Conservation (phyloP, 2,888 invertebrate species). For the Clitarchus hookeri region DNA sequence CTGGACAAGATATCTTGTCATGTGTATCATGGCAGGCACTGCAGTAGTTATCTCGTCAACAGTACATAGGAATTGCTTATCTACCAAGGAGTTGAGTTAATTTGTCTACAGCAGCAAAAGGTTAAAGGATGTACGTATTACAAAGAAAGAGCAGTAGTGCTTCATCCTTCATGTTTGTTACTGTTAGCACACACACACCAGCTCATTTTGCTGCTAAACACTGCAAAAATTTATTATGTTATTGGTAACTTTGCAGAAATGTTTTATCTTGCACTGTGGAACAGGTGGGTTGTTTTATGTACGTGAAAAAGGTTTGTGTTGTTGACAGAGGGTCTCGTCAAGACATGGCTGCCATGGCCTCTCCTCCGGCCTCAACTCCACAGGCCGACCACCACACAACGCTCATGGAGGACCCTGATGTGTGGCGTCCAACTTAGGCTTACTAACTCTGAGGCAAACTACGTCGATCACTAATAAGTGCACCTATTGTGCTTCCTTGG, state of each 20-base stretch:
- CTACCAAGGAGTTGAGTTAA: too few species aligned
- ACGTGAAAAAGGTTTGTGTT: not conserved
- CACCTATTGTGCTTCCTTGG: not conserved
- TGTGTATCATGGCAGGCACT: too few species aligned
- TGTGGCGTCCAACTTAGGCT: slow-evolving; percentile 86
- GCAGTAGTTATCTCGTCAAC: too few species aligned
- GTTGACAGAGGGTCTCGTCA: slow-evolving; percentile 76
- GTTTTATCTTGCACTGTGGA: not conserved
- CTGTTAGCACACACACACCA: too few species aligned
- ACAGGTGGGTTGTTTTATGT: not conserved
- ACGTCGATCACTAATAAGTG: not conserved
- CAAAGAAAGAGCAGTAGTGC: too few species aligned
- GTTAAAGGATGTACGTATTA: too few species aligned
- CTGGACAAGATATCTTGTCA: too few species aligned
- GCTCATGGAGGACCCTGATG: slow-evolving; percentile 90
- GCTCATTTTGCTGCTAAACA: too few species aligned
- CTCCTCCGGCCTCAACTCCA: slow-evolving; percentile 64
- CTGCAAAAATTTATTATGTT: too few species aligned
- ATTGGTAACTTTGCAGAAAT: not conserved
- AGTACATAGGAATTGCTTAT: too few species aligned
- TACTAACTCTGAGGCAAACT: slow-evolving; percentile 30
- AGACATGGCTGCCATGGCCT: slow-evolving; percentile 83
- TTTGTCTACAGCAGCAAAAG: too few species aligned
- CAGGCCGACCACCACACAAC: slow-evolving; percentile 70
- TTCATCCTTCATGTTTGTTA: too few species aligned